A percentile compares a stretch with the other conserved stretches of the same genome.
phyloP scores from a whole-genome alignment of 2,797 vertebrate species.

The Pseudotriccus pelzelni region DNA sequence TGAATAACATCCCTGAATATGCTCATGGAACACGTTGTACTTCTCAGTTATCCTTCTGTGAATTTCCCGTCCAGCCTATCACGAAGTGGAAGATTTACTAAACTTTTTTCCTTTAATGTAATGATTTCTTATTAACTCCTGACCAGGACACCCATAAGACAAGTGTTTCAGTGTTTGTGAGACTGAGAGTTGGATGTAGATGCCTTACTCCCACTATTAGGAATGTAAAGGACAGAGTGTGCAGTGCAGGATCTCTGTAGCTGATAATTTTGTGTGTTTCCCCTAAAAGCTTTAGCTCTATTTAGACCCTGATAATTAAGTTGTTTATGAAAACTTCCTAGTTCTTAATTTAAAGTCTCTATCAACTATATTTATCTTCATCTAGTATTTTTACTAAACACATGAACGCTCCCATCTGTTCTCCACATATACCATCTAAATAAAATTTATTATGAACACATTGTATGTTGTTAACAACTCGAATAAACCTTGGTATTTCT shows the following conservation, averaged over 20 bases:
- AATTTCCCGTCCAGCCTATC: neutral
- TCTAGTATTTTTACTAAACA: constrained; percentile 42
- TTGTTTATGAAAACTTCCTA: constrained; percentile 19
- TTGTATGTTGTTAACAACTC: neutral
- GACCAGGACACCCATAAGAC: neutral
- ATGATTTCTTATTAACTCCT: neutral
- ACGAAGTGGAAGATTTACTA: neutral
- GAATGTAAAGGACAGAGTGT: neutral
- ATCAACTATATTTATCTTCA: constrained; percentile 35
- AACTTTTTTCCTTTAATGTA: neutral
- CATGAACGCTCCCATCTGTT: neutral
- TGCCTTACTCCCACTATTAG: neutral
- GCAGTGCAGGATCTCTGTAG: neutral
- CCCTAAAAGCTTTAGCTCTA: neutral
- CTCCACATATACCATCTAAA: neutral
- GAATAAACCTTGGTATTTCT: neutral
- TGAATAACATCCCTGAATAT: neutral
- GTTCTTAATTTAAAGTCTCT: constrained; percentile 36
- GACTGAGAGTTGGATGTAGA: neutral
- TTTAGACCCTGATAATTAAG: constrained; percentile 21
- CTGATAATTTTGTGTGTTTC: neutral
- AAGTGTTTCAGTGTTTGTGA: neutral
- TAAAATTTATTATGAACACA: constrained; percentile 8
- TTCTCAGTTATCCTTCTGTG: neutral
- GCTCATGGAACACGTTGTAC: neutral